A percentile compares a stretch with the other conserved stretches of the same genome.
Conservation (phyloP, 2,113 vertebrate genomes). For the human region DNA sequence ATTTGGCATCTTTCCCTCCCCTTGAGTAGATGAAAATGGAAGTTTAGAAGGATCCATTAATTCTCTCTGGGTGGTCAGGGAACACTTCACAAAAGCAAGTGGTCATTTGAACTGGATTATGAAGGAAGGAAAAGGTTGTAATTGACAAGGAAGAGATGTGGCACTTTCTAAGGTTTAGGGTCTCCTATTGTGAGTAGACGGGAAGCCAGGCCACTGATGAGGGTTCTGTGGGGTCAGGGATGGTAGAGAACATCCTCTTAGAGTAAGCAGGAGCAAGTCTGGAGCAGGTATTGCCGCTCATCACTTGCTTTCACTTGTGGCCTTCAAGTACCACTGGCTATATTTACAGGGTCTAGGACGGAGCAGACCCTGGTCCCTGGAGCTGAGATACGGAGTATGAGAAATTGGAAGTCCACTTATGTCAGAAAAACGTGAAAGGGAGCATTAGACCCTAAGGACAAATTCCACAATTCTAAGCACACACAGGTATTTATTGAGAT, state of each 20-base stretch:
- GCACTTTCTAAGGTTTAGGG: not conserved
- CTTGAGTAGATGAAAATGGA: not conserved
- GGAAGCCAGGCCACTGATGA: not conserved
- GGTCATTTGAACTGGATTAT: not conserved
- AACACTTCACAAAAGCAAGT: not conserved
- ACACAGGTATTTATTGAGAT: not conserved
- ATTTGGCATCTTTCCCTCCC: not conserved
- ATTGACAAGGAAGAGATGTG: not conserved
- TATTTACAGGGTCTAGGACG: not conserved
- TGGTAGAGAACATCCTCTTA: not conserved
- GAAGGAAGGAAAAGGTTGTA: not conserved
- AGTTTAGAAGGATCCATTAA: not conserved
- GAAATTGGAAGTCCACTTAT: not conserved
- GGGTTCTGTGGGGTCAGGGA: not conserved
- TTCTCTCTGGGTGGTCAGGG: not conserved
- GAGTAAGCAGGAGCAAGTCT: not conserved
- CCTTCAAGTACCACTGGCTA: fast-evolving
- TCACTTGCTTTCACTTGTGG: not conserved
- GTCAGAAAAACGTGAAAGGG: not conserved
- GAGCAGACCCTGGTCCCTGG: not conserved
- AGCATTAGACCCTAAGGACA: not conserved
- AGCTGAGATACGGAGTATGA: not conserved
- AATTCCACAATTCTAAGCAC: not conserved
- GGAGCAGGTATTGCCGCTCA: not conserved
- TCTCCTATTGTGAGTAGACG: not conserved